These are phyloP conservation scores for Procambarus virginalis DNA, from an alignment of 1,140 invertebrate genomes.

Conservation along the genomic window DNA sequence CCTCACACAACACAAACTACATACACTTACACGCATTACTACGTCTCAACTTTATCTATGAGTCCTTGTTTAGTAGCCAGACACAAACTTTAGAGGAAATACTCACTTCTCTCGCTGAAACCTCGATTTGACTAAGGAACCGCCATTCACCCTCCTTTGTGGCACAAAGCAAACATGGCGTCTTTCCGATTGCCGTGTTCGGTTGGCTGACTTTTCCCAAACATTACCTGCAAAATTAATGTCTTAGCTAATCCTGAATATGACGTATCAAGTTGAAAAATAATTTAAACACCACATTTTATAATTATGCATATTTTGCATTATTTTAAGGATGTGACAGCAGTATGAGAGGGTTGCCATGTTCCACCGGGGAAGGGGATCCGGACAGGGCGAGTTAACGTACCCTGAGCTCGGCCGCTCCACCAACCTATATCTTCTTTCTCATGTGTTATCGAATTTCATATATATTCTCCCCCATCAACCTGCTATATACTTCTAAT, in stretches of 20 bases:
- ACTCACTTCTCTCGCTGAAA: neutral
- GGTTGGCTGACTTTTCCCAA: neutral
- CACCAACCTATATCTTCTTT: neutral
- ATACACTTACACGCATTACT: neutral
- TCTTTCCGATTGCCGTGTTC: constrained; percentile 7
- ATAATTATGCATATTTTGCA: neutral
- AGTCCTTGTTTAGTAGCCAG: neutral
- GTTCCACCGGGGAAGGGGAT: neutral
- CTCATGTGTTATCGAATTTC: constrained; percentile 7
- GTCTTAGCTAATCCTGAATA: neutral
- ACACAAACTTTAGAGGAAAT: neutral
- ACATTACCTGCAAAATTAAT: neutral
- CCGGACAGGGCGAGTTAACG: neutral
- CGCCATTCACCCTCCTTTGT: constrained; percentile 13
- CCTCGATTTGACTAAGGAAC: neutral
- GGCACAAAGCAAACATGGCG: constrained; percentile 16
- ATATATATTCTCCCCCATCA: neutral
- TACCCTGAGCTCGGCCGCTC: neutral
- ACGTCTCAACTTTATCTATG: neutral
- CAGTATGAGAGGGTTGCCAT: neutral
- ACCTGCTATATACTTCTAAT: no score
- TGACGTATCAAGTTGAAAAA: neutral
- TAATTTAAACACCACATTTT: neutral
- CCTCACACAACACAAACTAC: neutral
- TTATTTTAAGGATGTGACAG: neutral